Conservation (phyloP, 1,140 invertebrate genomes). For the Halyomorpha halys region DNA sequence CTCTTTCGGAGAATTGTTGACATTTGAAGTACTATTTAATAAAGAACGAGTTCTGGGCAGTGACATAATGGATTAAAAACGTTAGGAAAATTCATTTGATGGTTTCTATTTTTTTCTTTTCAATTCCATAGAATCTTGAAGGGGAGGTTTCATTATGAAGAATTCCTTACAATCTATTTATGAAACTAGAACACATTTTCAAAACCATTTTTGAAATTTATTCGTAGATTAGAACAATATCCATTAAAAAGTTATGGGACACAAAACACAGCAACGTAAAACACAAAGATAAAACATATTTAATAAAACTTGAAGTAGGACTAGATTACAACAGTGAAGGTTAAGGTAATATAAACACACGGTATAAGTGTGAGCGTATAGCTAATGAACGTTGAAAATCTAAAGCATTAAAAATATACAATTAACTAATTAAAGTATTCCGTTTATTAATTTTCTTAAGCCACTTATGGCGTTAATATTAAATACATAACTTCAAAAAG, state of each 20-base stretch:
- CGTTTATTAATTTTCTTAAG: too few relatives aligned
- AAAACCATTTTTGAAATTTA: neutral
- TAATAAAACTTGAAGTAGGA: constrained; percentile 12
- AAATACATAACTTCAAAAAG: too few relatives aligned
- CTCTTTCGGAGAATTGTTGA: constrained; percentile 22
- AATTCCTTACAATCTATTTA: neutral
- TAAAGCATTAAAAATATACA: too few relatives aligned
- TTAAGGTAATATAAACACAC: constrained; percentile 14
- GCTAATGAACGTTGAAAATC: too few relatives aligned
- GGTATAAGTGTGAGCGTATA: neutral
- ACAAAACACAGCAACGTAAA: neutral
- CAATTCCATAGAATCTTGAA: constrained; percentile 1
- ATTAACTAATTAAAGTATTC: too few relatives aligned
- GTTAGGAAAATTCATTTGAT: constrained; percentile 9
- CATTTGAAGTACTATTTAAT: constrained; percentile 20
- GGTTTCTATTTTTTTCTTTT: constrained; percentile 1
- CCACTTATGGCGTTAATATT: too few relatives aligned
- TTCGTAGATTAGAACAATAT: neutral
- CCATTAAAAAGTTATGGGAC: neutral
- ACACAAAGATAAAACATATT: neutral
- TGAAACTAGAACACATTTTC: neutral
- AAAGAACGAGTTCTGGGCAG: constrained; percentile 24
- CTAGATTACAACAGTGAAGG: constrained; percentile 15
- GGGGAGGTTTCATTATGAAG: constrained; percentile 17
- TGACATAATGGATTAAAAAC: constrained; percentile 19